Evolutionary conservation across 2,888 invertebrate species (phyloP), one percentile per base, ranked within the genome.

Genomic region (Himalopsyche anomala): DNA sequence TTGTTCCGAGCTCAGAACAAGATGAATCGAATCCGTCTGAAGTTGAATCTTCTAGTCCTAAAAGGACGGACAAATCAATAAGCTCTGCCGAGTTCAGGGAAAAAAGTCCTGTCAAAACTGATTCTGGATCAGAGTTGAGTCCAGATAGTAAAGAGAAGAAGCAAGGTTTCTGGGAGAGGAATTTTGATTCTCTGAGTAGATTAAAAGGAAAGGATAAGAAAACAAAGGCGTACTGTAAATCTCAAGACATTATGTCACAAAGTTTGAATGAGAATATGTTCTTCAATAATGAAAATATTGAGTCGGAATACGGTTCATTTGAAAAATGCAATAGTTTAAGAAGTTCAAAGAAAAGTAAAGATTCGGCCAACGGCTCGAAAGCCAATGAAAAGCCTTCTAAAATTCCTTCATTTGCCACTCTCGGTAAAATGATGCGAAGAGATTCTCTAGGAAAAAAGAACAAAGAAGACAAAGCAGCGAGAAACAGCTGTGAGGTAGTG

Each of bases 211-310:
- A 93, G 87, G 90, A 88, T 38, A 90, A 90, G 84, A 90, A 90
- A 79, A 92, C 91, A 84, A 93, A 93, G 90, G 91, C 91, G 0
- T 45, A 74, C n/a, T 91, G 91, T 0, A 92, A 93, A 87, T 92
- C 92, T 89, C 90, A 91, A 19, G 93, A 93, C 84, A 89, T 93
- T 0, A 94, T 94, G 94, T 93, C 93, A 36, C 93, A 94, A 83
- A 94, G 94, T 90, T 90, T 94, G 17, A 94, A 94, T 89, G 94
- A 94, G 88, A 94, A 94, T 87, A 90, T 94, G 82, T 92, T 94
- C 88, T 93, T 91, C 85, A 92, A 91, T 84, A 92, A 91, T 84
- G 92, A 92, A n/a, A 92, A 91, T 69, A 93, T 93, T 12, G 94
- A 94, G 90, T 89, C 89, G 36, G 90, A 90, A 4, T 92, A 92